Evolutionary conservation across 1,140 invertebrate genomes (phyloP).

Genomic region (Nephila pilipes): DNA sequence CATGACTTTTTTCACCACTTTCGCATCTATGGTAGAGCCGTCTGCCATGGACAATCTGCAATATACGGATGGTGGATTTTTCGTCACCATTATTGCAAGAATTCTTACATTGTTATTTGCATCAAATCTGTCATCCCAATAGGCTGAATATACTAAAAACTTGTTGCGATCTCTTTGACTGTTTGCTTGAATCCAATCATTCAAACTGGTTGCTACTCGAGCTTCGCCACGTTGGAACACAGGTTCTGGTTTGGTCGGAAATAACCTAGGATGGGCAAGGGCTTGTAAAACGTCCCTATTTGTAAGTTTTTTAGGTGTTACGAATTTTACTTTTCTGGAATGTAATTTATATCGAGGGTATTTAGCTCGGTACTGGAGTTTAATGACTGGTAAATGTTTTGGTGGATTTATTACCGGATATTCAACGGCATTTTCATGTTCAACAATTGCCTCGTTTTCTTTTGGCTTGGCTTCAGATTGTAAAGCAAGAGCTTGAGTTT

Average conservation of each 20-base stretch:
- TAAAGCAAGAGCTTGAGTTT: background rate
- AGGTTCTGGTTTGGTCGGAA: background rate
- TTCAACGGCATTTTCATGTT: background rate
- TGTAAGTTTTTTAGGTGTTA: conserved; percentile 55
- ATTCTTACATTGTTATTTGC: conserved; percentile 85
- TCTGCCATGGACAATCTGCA: conserved; percentile 89
- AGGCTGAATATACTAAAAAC: conserved; percentile 95
- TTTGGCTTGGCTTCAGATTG: background rate
- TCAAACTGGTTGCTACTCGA: conserved; percentile 15
- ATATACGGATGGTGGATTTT: conserved; percentile 87
- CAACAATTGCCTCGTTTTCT: background rate
- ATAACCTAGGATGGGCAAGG: conserved; percentile 43
- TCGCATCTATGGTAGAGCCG: conserved; percentile 78
- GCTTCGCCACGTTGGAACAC: background rate
- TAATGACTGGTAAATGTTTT: conserved; percentile 38
- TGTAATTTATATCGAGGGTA: background rate
- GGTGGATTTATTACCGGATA: background rate
- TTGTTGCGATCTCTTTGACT: conserved; percentile 82
- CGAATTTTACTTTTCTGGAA: conserved; percentile 7
- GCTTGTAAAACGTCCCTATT: conserved; percentile 40
- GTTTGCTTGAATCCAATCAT: conserved; percentile 70
- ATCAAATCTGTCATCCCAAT: conserved; percentile 86
- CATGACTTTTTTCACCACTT: conserved; percentile 85
- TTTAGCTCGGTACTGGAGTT: conserved; percentile 38
- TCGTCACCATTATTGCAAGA: conserved; percentile 92